These are phyloP conservation scores for Cottoperca gobio DNA, from an alignment of 2,797 vertebrate species.

Conservation along the genomic window DNA sequence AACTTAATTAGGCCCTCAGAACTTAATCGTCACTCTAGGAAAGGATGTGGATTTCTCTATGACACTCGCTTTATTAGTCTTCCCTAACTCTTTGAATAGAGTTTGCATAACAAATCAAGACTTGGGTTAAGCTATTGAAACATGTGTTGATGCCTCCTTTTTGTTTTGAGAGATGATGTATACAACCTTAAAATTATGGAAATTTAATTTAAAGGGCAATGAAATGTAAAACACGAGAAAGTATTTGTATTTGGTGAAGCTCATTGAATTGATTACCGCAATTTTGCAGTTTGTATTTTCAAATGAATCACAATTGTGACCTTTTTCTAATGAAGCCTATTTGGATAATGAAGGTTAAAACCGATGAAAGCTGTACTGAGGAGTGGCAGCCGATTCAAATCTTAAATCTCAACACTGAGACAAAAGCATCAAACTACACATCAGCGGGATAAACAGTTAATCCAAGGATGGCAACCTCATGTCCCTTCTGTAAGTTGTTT, in stretches of 20 bases:
- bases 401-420: constrained; percentile 47
- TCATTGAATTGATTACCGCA: constrained; percentile 6
- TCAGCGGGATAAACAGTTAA: constrained; percentile 31
- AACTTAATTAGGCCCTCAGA: constrained; percentile 52
- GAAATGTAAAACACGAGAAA: constrained; percentile 12
- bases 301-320: constrained; percentile 46
- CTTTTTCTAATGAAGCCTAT: constrained; percentile 60
- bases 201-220: constrained; percentile 7
- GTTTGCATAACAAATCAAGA: constrained; percentile 23
- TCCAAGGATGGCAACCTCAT: constrained; percentile 7
- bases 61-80: constrained; percentile 7
- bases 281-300: constrained; percentile 22
- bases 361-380: constrained; percentile 35
- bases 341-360: constrained; percentile 62
- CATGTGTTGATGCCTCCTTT: not conserved
- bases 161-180: constrained; percentile 8
- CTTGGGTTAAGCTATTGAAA: constrained; percentile 1
- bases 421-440: constrained; percentile 20
- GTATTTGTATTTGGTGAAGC: constrained; percentile 5
- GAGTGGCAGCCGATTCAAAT: constrained; percentile 36
- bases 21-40: constrained; percentile 46
- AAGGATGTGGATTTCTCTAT: constrained; percentile 19
- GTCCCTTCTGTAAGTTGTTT: constrained; percentile 15
- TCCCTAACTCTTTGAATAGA: constrained; percentile 4
- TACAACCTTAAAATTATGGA: not conserved